Percentiles rank a stretch among this genome's conserved stretches.
Conservation (phyloP, 2,888 invertebrate genomes). For the Chymomyza fuscimana region DNA sequence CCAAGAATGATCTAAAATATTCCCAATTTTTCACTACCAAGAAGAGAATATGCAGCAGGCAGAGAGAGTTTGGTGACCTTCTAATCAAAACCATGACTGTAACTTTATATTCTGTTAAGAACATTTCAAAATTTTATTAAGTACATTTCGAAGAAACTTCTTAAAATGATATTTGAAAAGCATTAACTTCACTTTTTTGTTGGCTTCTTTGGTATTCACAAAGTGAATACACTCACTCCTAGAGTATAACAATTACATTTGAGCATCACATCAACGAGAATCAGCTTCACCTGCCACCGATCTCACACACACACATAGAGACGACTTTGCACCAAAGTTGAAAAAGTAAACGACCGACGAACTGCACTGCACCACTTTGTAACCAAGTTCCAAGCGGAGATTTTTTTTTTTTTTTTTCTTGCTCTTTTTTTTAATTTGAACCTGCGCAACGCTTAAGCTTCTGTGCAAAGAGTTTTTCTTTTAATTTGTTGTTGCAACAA, state of each 20-base stretch:
- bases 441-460: slow-evolving; percentile 39
- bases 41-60: too few species aligned
- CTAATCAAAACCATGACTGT: too few species aligned
- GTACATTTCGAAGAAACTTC: too few species aligned
- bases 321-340: slow-evolving; percentile 9
- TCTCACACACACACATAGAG: slow-evolving; percentile 62
- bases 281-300: slow-evolving; percentile 67
- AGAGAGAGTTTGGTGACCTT: too few species aligned
- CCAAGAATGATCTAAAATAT: too few species aligned
- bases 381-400: slow-evolving; percentile 39
- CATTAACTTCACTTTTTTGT: too few species aligned
- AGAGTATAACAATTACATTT: background rate
- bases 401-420: slow-evolving; percentile 43
- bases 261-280: slow-evolving; percentile 29
- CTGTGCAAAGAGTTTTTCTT: slow-evolving; percentile 57
- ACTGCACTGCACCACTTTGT: slow-evolving; percentile 1
- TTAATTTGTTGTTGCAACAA: slow-evolving; percentile 47
- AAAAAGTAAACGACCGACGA: slow-evolving; percentile 5
- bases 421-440: slow-evolving; percentile 60
- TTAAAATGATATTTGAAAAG: too few species aligned
- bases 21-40: too few species aligned
- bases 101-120: too few species aligned
- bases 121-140: too few species aligned
- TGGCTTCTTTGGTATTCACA: background rate
- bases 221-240: background rate